Conservation (phyloP, 35 echinoderm and acorn worm species). For the Eucidaris tribuloides region DNA sequence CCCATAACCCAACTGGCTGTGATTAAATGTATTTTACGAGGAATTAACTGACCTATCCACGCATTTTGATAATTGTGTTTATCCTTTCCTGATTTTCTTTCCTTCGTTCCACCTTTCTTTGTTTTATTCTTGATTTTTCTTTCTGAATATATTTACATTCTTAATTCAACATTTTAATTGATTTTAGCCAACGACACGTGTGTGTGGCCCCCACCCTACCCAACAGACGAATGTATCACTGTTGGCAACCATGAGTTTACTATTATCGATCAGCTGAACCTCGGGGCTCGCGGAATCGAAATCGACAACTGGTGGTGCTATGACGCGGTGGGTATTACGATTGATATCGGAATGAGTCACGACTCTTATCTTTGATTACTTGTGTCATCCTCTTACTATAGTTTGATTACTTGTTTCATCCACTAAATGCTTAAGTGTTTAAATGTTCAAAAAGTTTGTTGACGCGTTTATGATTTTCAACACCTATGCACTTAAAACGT, state of each 20-base stretch:
- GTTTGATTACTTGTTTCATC: not conserved
- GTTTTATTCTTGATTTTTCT: no score
- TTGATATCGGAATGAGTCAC: not conserved
- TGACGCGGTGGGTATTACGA: constrained; percentile 43
- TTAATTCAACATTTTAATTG: no score
- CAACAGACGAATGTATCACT: constrained; percentile 15
- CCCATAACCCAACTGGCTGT: no score
- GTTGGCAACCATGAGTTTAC: constrained; percentile 90
- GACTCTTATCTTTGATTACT: not conserved
- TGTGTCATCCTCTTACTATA: not conserved
- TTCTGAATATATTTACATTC: no score
- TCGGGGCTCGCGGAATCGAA: constrained; percentile 73
- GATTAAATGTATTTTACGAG: no score
- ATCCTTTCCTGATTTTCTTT: no score
- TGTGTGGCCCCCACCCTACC: constrained; percentile 82
- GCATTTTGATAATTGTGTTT: no score
- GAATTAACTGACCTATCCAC: no score
- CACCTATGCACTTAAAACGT: no score
- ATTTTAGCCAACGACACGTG: constrained; percentile 79
- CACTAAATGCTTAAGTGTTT: not conserved
- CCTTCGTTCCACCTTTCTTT: no score
- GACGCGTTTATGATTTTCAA: no score
- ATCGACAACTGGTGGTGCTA: constrained; percentile 91
- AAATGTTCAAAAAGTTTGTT: no score
- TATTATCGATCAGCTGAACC: constrained; percentile 71